These are phyloP conservation scores for Matsumurasca onukii DNA, from an alignment of 1,140 invertebrate genomes.

Conservation along the genomic window DNA sequence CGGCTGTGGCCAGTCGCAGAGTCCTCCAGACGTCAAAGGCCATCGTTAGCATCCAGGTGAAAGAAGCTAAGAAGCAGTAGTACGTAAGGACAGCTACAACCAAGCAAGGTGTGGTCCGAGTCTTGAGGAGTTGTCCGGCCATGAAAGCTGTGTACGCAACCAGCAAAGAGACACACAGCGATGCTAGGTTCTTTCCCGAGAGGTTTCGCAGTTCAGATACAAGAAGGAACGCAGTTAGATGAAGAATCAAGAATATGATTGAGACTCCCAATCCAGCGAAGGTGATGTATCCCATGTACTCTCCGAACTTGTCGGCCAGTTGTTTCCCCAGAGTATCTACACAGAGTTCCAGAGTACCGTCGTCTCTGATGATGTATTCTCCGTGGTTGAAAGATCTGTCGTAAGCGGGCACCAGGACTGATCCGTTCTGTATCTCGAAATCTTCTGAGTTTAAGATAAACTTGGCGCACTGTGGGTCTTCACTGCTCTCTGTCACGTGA, in stretches of 20 bases:
- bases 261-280: slow-evolving; percentile 52
- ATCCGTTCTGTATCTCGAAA: slow-evolving; percentile 47
- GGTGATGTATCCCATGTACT: slow-evolving; percentile 51
- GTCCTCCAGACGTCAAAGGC: slow-evolving; percentile 60
- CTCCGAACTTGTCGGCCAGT: slow-evolving; percentile 49
- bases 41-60: slow-evolving; percentile 63
- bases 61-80: slow-evolving; percentile 56
- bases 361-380: slow-evolving; percentile 36
- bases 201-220: slow-evolving; percentile 54
- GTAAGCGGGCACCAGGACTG: slow-evolving; percentile 49
- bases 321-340: slow-evolving; percentile 41
- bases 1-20: slow-evolving; percentile 52
- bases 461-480: slow-evolving; percentile 47
- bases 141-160: slow-evolving; percentile 53
- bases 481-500: slow-evolving; percentile 28
- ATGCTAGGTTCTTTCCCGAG: slow-evolving; percentile 56
- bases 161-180: slow-evolving; percentile 51
- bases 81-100: slow-evolving; percentile 52
- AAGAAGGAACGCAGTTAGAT: slow-evolving; percentile 51
- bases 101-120: slow-evolving; percentile 43
- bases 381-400: slow-evolving; percentile 44
- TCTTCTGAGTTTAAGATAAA: slow-evolving; percentile 50
- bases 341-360: slow-evolving; percentile 38
- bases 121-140: slow-evolving; percentile 43
- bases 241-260: slow-evolving; percentile 51